These are phyloP conservation scores for Eurypyga helias DNA, from an alignment of 2,113 vertebrate genomes.

Conservation along the genomic window DNA sequence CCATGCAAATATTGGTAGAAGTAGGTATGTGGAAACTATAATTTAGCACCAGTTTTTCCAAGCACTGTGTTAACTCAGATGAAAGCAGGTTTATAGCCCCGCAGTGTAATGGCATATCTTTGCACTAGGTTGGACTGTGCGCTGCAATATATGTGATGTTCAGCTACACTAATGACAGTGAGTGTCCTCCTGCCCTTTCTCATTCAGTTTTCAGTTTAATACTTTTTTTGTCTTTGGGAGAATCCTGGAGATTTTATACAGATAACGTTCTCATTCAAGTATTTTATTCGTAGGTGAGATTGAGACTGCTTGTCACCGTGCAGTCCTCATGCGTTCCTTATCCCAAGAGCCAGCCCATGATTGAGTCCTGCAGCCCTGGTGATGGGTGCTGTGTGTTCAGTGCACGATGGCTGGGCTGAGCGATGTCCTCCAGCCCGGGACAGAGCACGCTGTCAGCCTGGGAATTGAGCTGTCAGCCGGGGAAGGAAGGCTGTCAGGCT, in stretches of 20 bases:
- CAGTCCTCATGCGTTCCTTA: background rate
- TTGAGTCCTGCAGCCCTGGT: background rate
- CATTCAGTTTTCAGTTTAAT: background rate
- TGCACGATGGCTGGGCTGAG: background rate
- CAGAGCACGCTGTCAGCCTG: background rate
- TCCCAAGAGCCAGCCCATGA: too few species aligned
- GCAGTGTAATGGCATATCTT: background rate
- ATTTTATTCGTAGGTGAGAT: background rate
- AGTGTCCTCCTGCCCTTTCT: background rate
- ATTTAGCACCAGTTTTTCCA: background rate
- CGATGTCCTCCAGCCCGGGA: background rate
- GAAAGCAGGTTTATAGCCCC: background rate
- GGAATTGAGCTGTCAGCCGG: background rate
- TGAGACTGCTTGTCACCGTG: background rate
- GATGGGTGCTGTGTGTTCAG: background rate
- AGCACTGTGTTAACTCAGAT: background rate
- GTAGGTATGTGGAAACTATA: background rate
- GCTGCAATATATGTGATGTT: background rate
- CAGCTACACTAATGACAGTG: background rate
- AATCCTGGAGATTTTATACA: background rate
- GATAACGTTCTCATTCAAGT: background rate
- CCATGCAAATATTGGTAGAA: background rate
- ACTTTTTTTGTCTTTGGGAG: background rate
- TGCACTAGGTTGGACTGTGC: background rate
- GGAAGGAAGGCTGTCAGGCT: background rate